Evolutionary conservation across 1,140 invertebrate species (phyloP).

Genomic region (Potamilus streckersoni): DNA sequence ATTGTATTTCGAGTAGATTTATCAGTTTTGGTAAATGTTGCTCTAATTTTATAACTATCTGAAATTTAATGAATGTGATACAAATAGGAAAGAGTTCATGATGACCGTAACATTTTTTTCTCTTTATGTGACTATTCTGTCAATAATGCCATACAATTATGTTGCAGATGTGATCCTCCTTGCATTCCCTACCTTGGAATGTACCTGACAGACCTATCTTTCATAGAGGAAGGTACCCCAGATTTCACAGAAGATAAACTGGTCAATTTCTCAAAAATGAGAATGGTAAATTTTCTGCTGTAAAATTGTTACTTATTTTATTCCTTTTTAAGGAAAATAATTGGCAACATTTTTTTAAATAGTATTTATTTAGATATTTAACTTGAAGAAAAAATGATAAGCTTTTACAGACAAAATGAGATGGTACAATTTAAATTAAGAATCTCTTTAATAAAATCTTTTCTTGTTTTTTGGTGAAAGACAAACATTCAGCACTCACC

Average conservation of each 20-base stretch:
- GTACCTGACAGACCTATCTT: conserved; percentile 92
- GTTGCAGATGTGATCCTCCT: conserved; percentile 85
- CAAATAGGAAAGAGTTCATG: too few relatives aligned
- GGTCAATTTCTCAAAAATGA: conserved; percentile 97
- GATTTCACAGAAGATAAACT: conserved; percentile 91
- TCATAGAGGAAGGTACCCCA: conserved; percentile 94
- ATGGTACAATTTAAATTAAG: too few relatives aligned
- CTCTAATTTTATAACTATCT: too few relatives aligned
- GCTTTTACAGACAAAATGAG: too few relatives aligned
- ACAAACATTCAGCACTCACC: too few relatives aligned
- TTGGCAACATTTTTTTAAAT: background rate
- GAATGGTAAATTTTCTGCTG: conserved; percentile 79
- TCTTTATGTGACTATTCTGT: too few relatives aligned
- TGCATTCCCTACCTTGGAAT: conserved; percentile 94
- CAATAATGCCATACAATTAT: background rate
- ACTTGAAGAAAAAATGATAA: too few relatives aligned
- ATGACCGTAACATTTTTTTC: too few relatives aligned
- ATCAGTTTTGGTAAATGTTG: too few relatives aligned
- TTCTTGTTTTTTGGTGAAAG: too few relatives aligned
- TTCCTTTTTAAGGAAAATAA: background rate
- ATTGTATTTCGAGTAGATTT: too few relatives aligned
- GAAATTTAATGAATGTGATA: too few relatives aligned
- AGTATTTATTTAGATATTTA: background rate
- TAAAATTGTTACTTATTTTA: background rate
- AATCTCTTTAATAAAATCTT: background rate